Base-by-base conservation (phyloP, 1,140 invertebrate genomes). In the Musca vetustissima region DNA sequence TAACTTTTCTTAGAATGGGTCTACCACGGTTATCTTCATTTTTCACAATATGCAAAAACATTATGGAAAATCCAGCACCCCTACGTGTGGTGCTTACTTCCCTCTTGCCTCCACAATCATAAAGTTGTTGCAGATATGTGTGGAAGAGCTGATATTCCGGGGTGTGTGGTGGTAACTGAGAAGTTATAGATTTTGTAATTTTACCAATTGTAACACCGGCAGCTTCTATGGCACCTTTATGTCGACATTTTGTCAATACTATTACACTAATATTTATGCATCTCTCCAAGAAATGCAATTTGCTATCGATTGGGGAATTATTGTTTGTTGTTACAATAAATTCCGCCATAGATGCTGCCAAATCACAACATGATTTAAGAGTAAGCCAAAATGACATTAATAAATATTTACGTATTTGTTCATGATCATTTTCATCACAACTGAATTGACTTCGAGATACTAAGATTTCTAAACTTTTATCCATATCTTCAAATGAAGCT, bases 181-280 rank as follows among this genome's bases (percentile, higher is more conserved):
- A 61, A 65, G 74, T 77, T 0, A 80, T 73, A 0, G 49, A 66
- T 28, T 76, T 74, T 3, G 77, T 77, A 1, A 81, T 69, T 53
- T 75, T 73, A 25, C 78, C 78, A 65, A 69, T 24, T 19, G 22
- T 24, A 19, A 53, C 70, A 3, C 90, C 90, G 1, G 89, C 90
- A 15, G 88, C 84, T 83, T 94, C 92, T 66, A 93, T 92, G 24
- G 88, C 92, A 52, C 92, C 92, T 84, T 93, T 92, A 75, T 93
- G 92, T 11, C 92, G 84, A 74, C 90, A 93, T 24, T 87, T 89
- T 50, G 88, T 87, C 59, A 93, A 79, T 57, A 92, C 87, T 24
- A 80, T 83, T 66, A 86, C 84, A 36, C 89, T 86, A 24, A 92
- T 84, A 48, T 88, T 77, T 13, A 87, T 81, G 73, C 87, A 87